Conservation (phyloP, 2,797 vertebrate species). For the Cossypha polioptera region DNA sequence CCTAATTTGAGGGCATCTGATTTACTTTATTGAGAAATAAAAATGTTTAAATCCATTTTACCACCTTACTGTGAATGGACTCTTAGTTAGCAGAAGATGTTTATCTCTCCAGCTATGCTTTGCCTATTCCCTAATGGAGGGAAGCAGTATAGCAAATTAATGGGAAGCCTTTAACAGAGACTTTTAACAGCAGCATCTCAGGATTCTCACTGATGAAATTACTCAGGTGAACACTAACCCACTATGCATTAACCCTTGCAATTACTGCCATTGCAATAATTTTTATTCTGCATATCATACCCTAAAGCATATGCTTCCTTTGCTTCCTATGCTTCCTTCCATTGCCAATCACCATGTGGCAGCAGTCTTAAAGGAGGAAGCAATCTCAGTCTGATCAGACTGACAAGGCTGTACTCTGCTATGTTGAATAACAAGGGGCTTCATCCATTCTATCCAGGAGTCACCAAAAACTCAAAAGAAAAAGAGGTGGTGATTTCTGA, state of each 20-base stretch:
- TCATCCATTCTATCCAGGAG: neutral
- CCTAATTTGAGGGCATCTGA: neutral
- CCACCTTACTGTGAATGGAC: neutral
- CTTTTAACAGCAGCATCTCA: neutral
- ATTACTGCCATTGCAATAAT: neutral
- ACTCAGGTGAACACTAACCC: neutral
- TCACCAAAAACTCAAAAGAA: neutral
- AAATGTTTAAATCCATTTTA: neutral
- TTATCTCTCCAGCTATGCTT: neutral
- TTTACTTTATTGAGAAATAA: neutral
- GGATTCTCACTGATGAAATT: neutral
- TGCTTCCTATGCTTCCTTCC: neutral
- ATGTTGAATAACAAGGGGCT: neutral
- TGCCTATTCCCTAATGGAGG: neutral
- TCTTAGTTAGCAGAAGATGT: neutral
- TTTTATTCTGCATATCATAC: neutral
- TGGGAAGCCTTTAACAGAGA: neutral
- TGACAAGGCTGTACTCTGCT: neutral
- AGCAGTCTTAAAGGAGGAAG: neutral
- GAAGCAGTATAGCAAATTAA: neutral
- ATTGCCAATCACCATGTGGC: neutral
- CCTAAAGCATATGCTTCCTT: neutral
- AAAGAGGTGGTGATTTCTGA: neutral
- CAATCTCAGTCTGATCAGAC: neutral
- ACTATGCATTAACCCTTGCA: neutral